Conservation (phyloP, 1,140 invertebrate genomes). For the Caenorhabditis briggsae region DNA sequence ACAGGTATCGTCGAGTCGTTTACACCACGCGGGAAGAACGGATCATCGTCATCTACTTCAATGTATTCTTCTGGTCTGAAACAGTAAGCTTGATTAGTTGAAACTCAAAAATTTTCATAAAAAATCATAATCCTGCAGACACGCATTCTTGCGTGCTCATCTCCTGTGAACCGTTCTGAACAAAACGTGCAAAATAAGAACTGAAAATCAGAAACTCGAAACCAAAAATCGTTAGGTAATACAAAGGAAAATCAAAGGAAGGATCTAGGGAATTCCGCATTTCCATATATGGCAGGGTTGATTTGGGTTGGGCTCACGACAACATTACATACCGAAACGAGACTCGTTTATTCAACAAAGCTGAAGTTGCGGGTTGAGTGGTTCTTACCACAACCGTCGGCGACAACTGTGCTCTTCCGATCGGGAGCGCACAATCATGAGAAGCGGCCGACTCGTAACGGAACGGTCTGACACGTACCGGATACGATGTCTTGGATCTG, state of each 20-base stretch:
- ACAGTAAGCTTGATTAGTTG: not conserved
- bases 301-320: not conserved
- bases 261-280: not conserved
- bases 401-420: constrained; percentile 24
- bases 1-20: constrained; percentile 69
- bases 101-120: not conserved
- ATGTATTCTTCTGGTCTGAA: constrained; percentile 70
- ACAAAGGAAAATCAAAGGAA: constrained; percentile 1
- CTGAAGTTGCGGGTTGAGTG: constrained; percentile 33
- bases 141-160: constrained; percentile 4
- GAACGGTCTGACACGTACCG: constrained; percentile 38
- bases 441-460: constrained; percentile 44
- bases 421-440: constrained; percentile 26
- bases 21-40: constrained; percentile 69
- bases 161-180: not conserved
- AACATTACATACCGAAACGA: constrained; percentile 51
- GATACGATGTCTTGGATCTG: constrained; percentile 43
- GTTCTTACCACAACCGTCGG: constrained; percentile 39
- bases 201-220: constrained; percentile 9
- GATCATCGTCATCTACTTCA: constrained; percentile 71
- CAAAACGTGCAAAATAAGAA: constrained; percentile 36
- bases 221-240: not conserved
- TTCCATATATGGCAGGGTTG: not conserved
- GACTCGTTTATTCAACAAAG: constrained; percentile 51
- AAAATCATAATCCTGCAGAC: not conserved